These are phyloP conservation scores for Julus scandinavius DNA, from an alignment of 2,888 invertebrate genomes.

Conservation along the genomic window DNA sequence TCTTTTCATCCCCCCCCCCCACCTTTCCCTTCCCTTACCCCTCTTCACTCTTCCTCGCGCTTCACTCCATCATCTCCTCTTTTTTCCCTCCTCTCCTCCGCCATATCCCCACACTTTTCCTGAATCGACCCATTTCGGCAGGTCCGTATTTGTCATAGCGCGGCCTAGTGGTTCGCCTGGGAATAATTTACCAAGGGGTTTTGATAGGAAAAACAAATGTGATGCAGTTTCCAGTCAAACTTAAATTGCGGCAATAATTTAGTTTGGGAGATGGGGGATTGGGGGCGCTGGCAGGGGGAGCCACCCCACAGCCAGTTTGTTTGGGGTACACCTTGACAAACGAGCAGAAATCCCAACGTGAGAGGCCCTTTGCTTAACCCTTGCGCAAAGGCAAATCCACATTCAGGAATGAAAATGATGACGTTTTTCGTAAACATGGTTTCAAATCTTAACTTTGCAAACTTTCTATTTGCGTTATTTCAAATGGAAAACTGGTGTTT, in stretches of 20 bases:
- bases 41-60: neutral
- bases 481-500: too few relatives aligned
- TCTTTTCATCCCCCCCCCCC: slow-evolving; percentile 43
- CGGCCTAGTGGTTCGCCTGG: slow-evolving; percentile 52
- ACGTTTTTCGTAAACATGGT: too few relatives aligned
- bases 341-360: neutral
- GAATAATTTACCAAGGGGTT: slow-evolving; percentile 54
- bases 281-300: slow-evolving; percentile 30
- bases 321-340: slow-evolving; percentile 33
- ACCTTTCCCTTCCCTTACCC: too few relatives aligned
- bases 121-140: slow-evolving; percentile 43
- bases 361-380: slow-evolving; percentile 19
- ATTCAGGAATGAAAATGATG: too few relatives aligned
- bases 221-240: slow-evolving; percentile 55
- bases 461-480: too few relatives aligned
- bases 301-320: neutral
- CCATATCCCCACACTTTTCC: slow-evolving; percentile 20
- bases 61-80: slow-evolving; percentile 45
- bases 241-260: slow-evolving; percentile 55
- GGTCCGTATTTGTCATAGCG: slow-evolving; percentile 52
- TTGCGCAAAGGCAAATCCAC: too few relatives aligned
- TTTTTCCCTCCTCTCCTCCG: slow-evolving; percentile 4
- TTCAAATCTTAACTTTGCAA: too few relatives aligned
- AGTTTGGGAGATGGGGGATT: slow-evolving; percentile 51
- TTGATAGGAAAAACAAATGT: slow-evolving; percentile 55